Evolutionary conservation across 2,888 invertebrate species (phyloP), one percentile per base, ranked within the genome.

Genomic region (Willowsia nigromaculata): DNA sequence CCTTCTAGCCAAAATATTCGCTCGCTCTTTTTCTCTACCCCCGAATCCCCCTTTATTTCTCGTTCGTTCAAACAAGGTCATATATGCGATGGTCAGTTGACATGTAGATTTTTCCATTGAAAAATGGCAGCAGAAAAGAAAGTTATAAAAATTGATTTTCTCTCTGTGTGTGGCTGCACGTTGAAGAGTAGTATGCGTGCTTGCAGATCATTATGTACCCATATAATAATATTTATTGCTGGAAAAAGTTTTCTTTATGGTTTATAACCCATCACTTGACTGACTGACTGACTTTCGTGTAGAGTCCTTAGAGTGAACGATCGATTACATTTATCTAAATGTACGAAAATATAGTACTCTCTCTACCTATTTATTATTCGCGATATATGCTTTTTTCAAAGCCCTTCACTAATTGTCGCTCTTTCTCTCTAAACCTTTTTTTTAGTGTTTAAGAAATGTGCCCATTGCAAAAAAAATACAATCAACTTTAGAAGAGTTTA

Each of bases 401-500:
- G 33, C 27, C 53, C 37, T 30, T 81, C 43, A 27, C 18, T 25
- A 30, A 47, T 22, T 53, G 1, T 59, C 30, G 9, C 40, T 62
- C 9, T 81, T 62, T 56, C n/a, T 56, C 74, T 74, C 25, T 47
- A 50, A 50, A 25, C 47, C 74, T 27, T n/a, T n/a, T n/a, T n/a
- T n/a, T 47, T 74, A 74, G 74, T 74, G 74, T 78, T 33, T 56
- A 13, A 5, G 84, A 91, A 90, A 91, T 91, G 90, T 90, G 91
- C 90, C 91, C 91, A 91, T 88, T 91, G 90, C 91, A 89, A 89
- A 86, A 82, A 15, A 59, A 33, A 53, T 37, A 22, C 22, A 18
- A 40, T n/a, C n/a, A n/a, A n/a, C n/a, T n/a, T n/a, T n/a, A n/a
- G n/a, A n/a, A 53, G 5, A 53, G 22, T 53, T 18, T 53, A 53